Base-by-base conservation (phyloP, 2,113 vertebrate species). In the Sterna hirundo region DNA sequence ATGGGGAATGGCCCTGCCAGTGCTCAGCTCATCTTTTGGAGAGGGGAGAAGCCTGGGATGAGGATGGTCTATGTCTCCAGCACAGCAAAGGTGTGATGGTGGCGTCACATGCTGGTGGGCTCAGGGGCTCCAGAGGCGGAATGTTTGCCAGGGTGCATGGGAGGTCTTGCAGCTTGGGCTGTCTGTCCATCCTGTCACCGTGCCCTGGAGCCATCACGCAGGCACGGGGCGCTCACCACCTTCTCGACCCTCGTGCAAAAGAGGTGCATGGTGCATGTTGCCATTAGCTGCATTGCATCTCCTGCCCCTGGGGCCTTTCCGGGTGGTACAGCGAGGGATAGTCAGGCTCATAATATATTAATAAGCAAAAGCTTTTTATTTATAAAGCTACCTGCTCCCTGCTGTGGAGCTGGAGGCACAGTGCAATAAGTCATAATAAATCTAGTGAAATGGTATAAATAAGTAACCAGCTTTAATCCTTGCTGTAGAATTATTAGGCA, bases 201-300 rank as follows among this genome's bases (percentile, higher is more conserved):
- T 77, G 51, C 30, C n/a, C 46, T 49, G 46, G n/a, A 78, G 40
- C 30, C 9, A 2, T 42, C n/a, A 34, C 1, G 0, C n/a, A n/a
- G 57, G 40, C n/a, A 40, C 0, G 0, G 42, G 36, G 8, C 3
- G 0, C 18, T 80, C 27, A n/a, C 27, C 1, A 0, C 18, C 69
- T 66, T 55, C 79, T 46, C 1, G 0, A 9, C 61, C 51, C 34
- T 80, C 38, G 44, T 1, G 1, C 64, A 51, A 57, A 88, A n/a
- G 15, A 61, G 51, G 4, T 30, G 18, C 16, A 5, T 71, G 49
- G 6, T 32, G 20, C 21, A 8, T 47, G 18, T 47, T 54, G 71
- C 79, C 46, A 29, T 51, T 44, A 49, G 52, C 27, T 62, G 15
- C 57, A 51, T 4, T 46, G 57, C 36, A 49, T 60, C 25, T 3